Evolutionary conservation across 2,113 vertebrate genomes (phyloP), one percentile per base, ranked within the genome.

Genomic region (Brienomyrus longianalis): DNA sequence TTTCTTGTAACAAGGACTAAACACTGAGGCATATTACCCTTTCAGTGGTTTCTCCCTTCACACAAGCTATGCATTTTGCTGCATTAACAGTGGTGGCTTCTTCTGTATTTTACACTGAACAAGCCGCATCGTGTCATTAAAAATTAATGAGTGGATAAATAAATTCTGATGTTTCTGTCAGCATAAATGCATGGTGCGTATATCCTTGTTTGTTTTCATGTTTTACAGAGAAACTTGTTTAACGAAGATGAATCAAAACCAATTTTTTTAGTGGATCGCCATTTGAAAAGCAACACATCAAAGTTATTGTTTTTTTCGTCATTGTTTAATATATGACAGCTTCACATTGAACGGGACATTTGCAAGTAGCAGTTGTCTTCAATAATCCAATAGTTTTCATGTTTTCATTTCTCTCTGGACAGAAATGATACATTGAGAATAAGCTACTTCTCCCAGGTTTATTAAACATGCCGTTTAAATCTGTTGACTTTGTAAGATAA

Each of bases 1-100:
- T 52, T 86, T 85, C 35, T 89, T 85, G 83, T 89, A 89, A 84
- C 45, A n/a, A 86, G 83, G 80, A 66, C 86, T 59, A 27, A 66
- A 86, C 80, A 31, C n/a, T 13, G 43, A 62, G 52, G 39, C 83
- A 59, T 31, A 62, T 86, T 52, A 70, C 43, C 89, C 54, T 39
- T 90, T 86, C 59, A 50, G 35, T 47, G 62, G 83, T 62, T 89
- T 85, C 31, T 31, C 1, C 51, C 2, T 19, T 45, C 54, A 88
- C 31, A 66, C 8, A 31, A 45, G 21, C 59, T 7, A 23, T 62
- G 50, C 27, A 54, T 39, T 35, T 87, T 87, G 7, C 27, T 87
- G 35, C 74, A 80, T 80, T 80, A 80, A 80, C 74, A 4, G 35
- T 43, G 6, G 31, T 19, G 35, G 11, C 15, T 77, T 31, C 31